Evolutionary conservation across 2,113 vertebrate genomes (phyloP).

Genomic region (Dascyllus trimaculatus): DNA sequence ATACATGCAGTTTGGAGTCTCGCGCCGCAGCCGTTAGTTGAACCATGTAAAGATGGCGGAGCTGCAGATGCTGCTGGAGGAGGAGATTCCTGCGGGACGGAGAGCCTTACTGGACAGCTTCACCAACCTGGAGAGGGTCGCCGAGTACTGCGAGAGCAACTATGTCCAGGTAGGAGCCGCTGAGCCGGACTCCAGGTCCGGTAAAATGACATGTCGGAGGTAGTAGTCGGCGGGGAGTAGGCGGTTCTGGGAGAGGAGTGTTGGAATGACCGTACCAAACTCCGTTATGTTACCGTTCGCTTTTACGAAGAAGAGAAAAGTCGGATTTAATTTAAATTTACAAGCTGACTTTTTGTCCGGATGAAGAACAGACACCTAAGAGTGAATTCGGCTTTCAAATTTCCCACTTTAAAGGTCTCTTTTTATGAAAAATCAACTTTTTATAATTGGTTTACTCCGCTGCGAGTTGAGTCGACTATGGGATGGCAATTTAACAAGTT

Average conservation of each 20-base stretch:
- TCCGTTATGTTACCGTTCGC: slow-evolving; percentile 11
- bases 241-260: slow-evolving; percentile 38
- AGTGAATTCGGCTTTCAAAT: not conserved
- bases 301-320: not conserved
- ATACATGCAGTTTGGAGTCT: slow-evolving; percentile 18
- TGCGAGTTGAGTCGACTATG: not conserved
- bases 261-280: slow-evolving; percentile 33
- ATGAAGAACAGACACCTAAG: not conserved
- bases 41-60: slow-evolving; percentile 96
- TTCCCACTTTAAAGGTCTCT: not conserved
- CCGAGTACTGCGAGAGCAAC: slow-evolving; percentile 96
- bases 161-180: slow-evolving; percentile 91
- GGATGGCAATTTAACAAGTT: slow-evolving; percentile 18
- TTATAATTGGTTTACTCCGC: not conserved
- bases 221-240: slow-evolving; percentile 28
- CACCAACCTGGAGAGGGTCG: slow-evolving; percentile 93
- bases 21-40: slow-evolving; percentile 47
- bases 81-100: slow-evolving; percentile 95
- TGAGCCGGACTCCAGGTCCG: not conserved
- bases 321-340: not conserved
- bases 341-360: fast-evolving
- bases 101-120: slow-evolving; percentile 94
- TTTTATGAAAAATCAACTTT: slow-evolving; percentile 26
- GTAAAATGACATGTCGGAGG: not conserved
- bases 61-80: slow-evolving; percentile 97